Base-by-base conservation (phyloP, 1,140 invertebrate genomes). In the Drosophila grimshawi region DNA sequence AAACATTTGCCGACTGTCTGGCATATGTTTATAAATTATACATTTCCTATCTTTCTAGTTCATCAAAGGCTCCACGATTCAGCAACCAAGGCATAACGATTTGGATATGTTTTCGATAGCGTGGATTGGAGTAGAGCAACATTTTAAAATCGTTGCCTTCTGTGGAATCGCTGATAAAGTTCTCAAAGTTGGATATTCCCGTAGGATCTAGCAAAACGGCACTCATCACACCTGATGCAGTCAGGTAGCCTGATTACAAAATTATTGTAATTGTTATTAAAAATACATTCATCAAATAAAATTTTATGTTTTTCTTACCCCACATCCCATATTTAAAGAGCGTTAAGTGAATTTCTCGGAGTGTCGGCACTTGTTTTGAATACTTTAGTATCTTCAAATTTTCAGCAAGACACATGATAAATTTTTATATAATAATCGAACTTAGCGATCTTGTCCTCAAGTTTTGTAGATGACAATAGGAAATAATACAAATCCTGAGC, bases 361-460 rank as follows among this genome's bases (percentile, higher is more conserved):
- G 30, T 3, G 49, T 76, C 30, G 90, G 90, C 35, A 90, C 2
- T 3, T 60, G 8, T 59, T 81, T 81, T 0, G 75, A 35, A 30
- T 90, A 92, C 7, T 91, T 91, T 0, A 92, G 62, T 7, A 82
- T 41, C n/a, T 76, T 88, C 0, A 92, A 45, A 52, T 90, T 51
- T 35, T 91, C 63, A 0, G 80, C 52, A 6, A 92, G 65, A 55
- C 64, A 79, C 78, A 39, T 92, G 74, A 60, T 92, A 92, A 46
- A 72, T 63, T 52, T 83, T 90, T 3, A 92, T 51, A 41, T 90
- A 86, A 37, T 90, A 78, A 51, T 92, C 90, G 49, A 92, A 92
- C 29, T 90, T 79, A 4, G 59, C 63, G 3, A 92, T 8, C 53
- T 92, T 92, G 33, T 90, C 76, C 57, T 91, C 86, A 27, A 82